Conservation (phyloP, 2,888 invertebrate genomes). For the Acleris holmiana region DNA sequence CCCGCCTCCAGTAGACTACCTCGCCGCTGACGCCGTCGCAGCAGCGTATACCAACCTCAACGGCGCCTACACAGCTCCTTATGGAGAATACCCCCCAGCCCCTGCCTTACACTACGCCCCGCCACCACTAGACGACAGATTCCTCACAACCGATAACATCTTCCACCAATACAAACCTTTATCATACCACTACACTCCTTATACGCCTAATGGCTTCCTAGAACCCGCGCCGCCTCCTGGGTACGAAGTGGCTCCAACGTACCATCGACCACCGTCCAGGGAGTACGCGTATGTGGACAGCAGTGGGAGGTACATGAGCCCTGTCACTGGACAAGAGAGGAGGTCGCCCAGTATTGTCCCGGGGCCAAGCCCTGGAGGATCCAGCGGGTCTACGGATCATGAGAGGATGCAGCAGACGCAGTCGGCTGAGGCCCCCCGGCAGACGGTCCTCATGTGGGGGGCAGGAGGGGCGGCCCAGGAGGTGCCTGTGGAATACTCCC, state of each 20-base stretch:
- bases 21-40: conserved; percentile 88
- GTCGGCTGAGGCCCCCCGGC: conserved; percentile 87
- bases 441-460: conserved; percentile 98
- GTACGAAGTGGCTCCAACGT: conserved; percentile 85
- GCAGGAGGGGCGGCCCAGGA: conserved; percentile 79
- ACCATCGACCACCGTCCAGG: conserved; percentile 85
- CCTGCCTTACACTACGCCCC: conserved; percentile 89
- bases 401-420: conserved; percentile 71
- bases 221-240: conserved; percentile 88
- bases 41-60: conserved; percentile 92
- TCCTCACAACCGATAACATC: conserved; percentile 93
- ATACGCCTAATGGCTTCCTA: conserved; percentile 93
- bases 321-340: conserved; percentile 86
- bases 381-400: conserved; percentile 73
- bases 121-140: conserved; percentile 86
- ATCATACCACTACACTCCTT: conserved; percentile 90
- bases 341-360: conserved; percentile 85
- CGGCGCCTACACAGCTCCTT: conserved; percentile 92
- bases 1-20: conserved; percentile 88
- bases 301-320: conserved; percentile 84
- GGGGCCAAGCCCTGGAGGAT: conserved; percentile 76
- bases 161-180: conserved; percentile 96
- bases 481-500: conserved; percentile 76
- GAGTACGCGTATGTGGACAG: conserved; percentile 85
- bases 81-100: conserved; percentile 88